Percentiles rank a stretch among this genome's conserved stretches.
Conservation (phyloP, 37 sponge, comb jelly and placozoan species). For the Hexactinellida sp. region DNA sequence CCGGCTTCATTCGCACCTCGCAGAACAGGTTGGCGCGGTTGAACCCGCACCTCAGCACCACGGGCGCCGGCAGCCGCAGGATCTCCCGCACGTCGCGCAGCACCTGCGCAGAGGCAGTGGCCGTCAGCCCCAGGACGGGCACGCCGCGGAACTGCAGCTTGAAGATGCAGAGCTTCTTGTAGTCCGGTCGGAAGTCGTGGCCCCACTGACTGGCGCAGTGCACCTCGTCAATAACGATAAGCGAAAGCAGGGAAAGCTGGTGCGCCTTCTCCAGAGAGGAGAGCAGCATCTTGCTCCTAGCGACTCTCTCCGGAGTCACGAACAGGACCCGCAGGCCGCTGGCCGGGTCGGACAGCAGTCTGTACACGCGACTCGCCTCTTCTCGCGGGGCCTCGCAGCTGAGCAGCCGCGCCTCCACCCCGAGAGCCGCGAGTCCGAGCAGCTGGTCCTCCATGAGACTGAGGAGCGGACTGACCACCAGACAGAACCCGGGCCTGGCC, state of each 20-base stretch:
- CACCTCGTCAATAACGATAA: conserved; percentile 88
- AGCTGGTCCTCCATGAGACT: conserved; percentile 94
- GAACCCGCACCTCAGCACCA: conserved; percentile 62
- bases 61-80: conserved; percentile 9
- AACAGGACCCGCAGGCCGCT: conserved; percentile 54
- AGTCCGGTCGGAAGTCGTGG: conserved; percentile 96
- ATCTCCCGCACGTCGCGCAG: conserved; percentile 51
- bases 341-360: conserved; percentile 30
- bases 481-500: conserved; percentile 45
- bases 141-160: conserved; percentile 65
- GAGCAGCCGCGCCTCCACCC: conserved; percentile 42
- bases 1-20: conserved; percentile 60
- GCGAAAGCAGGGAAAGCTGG: conserved; percentile 39
- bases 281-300: conserved; percentile 74
- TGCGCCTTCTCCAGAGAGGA: conserved; percentile 72
- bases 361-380: conserved; percentile 32
- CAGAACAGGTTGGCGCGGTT: conserved; percentile 75
- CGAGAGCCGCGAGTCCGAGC: conserved; percentile 35
- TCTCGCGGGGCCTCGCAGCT: conserved; percentile 40
- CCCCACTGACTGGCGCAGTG: conserved; percentile 98
- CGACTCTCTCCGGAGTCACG: conserved; percentile 86
- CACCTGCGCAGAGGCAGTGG: conserved; percentile 76
- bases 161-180: conserved; percentile 69
- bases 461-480: conserved; percentile 84
- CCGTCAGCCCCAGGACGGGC: conserved; percentile 86